Evolutionary conservation across 2,113 vertebrate genomes (phyloP), one percentile per base, ranked within the genome.

Genomic region (Melanostigma gelatinosum): DNA sequence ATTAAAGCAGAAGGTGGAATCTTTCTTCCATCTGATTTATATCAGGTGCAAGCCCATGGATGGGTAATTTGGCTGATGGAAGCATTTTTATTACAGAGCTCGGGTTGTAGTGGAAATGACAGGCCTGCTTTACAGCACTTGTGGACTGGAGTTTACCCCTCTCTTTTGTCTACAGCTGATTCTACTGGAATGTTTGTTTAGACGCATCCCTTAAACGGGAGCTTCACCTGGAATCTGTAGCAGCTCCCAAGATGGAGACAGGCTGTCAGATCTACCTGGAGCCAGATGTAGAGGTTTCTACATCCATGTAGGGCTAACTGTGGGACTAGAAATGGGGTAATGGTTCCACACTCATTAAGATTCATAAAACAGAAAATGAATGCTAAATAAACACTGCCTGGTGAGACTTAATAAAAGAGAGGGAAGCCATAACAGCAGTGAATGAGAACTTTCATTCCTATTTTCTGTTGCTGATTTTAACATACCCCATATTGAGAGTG

Each of bases 71-170:
- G 79, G 72, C 89, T 84, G 88, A 92, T 90, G 61, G 75, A 88
- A 82, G 88, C 69, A 80, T 83, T 92, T 93, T 94, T 94, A 95
- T 95, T 94, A 93, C 84, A 93, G 93, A 93, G 91, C 83, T 87
- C 65, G 70, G 70, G 62, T 76, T 82, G 72, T 74, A 32, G 68
- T 87, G 82, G 80, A 94, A 94, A 95, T 94, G 90, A 94, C 86
- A 94, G 93, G 85, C 79, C 86, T 92, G 77, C 79, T 86, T 82
- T 81, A 74, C 55, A 69, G 65, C 64, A 68, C 87, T 87, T 79
- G 89, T 87, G 84, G 86, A 90, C 88, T 80, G 81, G 72, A 88
- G 86, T 88, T 91, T 72, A 80, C 75, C 75, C 55, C 29, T 75
- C 75, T 84, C 88, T 87, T 85, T 85, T 93, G 84, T 91, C 88